phyloP scores from a whole-genome alignment of 1,140 invertebrate genomes.

The Danaus melanippus region DNA sequence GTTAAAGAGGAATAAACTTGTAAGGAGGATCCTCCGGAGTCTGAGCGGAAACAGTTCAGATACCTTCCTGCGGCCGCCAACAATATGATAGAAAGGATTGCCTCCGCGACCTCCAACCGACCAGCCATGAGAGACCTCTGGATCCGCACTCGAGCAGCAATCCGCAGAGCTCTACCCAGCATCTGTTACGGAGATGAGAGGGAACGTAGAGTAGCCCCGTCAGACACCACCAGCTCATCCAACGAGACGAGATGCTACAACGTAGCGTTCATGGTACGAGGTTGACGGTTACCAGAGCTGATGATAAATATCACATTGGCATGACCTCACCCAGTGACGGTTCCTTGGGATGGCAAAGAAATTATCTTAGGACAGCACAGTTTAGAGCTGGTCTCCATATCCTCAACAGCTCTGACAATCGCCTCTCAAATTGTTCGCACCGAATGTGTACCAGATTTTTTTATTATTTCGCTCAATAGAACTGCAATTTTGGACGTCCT shows the following conservation, averaged over 20 bases:
- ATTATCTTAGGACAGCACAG: conserved; percentile 2
- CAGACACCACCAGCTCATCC: conserved; percentile 37
- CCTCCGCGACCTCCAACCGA: conserved; percentile 23
- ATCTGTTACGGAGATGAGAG: conserved; percentile 42
- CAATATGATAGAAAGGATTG: conserved; percentile 31
- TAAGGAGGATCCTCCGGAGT: conserved; percentile 40
- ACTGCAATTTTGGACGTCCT: conserved; percentile 6
- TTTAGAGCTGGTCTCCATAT: not conserved
- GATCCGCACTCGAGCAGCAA: conserved; percentile 25
- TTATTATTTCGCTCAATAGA: conserved; percentile 1
- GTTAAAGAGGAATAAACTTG: conserved; percentile 8
- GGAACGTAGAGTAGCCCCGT: conserved; percentile 43
- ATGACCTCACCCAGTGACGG: not conserved
- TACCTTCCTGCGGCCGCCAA: conserved; percentile 44
- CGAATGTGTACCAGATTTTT: not conserved
- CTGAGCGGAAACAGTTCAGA: conserved; percentile 36
- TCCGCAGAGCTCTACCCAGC: conserved; percentile 36
- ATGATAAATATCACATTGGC: conserved; percentile 6
- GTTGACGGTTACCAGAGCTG: conserved; percentile 29
- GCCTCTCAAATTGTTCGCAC: conserved; percentile 10
- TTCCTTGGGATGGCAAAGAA: not conserved
- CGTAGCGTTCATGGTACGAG: conserved; percentile 55
- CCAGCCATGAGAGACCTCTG: conserved; percentile 23
- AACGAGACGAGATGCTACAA: conserved; percentile 46
- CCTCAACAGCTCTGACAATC: conserved; percentile 20